Evolutionary conservation across 2,888 invertebrate genomes (phyloP).

Genomic region (Acronicta alni): DNA sequence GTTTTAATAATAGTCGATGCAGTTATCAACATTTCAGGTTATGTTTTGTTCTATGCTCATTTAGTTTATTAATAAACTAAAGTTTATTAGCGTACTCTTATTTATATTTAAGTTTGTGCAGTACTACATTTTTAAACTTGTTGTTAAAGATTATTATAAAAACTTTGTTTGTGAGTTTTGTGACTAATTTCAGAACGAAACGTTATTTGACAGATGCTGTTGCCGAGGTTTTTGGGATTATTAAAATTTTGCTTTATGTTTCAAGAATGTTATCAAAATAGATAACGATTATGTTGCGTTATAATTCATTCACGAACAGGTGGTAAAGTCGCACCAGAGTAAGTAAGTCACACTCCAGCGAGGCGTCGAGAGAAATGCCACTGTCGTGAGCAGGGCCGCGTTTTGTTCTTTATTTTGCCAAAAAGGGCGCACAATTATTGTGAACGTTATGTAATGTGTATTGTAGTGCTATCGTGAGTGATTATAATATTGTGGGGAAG

Average conservation of each 20-base stretch:
- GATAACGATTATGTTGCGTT: slow-evolving; percentile 77
- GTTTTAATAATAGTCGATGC: too few relatives aligned
- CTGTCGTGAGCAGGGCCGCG: slow-evolving; percentile 69
- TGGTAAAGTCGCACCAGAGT: slow-evolving; percentile 63
- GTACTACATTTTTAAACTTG: too few relatives aligned
- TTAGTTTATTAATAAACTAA: too few relatives aligned
- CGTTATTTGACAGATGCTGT: slow-evolving; percentile 54
- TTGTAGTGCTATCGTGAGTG: slow-evolving; percentile 69
- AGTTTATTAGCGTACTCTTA: too few relatives aligned
- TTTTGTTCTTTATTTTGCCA: slow-evolving; percentile 73
- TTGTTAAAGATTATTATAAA: too few relatives aligned
- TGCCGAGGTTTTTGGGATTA: slow-evolving; percentile 64
- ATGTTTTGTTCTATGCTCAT: too few relatives aligned
- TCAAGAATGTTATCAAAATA: slow-evolving; percentile 82
- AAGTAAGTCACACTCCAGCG: slow-evolving; percentile 53
- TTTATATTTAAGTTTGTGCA: too few relatives aligned
- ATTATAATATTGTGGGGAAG: slow-evolving; percentile 74
- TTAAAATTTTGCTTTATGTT: slow-evolving; percentile 71
- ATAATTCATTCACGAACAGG: slow-evolving; percentile 60
- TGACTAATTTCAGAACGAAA: slow-evolving; percentile 52
- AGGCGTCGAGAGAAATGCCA: slow-evolving; percentile 68
- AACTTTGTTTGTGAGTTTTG: too few relatives aligned
- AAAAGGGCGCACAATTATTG: slow-evolving; percentile 75
- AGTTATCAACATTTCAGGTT: too few relatives aligned
- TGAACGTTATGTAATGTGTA: slow-evolving; percentile 85